phyloP scores from a whole-genome alignment of 2,888 invertebrate genomes.

The Oscheius sp. region DNA sequence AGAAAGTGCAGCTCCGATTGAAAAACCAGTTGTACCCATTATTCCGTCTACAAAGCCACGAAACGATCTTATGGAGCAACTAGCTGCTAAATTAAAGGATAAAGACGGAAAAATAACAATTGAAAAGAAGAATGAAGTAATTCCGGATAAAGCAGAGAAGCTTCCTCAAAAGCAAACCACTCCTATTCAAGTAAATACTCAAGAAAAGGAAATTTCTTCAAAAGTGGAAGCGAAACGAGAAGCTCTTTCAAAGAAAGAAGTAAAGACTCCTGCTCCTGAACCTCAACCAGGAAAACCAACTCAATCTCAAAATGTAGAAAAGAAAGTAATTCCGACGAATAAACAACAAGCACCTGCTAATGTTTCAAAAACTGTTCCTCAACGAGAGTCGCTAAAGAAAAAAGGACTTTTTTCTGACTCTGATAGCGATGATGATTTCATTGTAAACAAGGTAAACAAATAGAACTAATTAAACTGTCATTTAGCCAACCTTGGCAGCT shows the following conservation, averaged over 20 bases:
- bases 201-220: too few species aligned
- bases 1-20: not conserved
- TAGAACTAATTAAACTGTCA: too few species aligned
- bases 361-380: not conserved
- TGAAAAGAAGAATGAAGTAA: not conserved
- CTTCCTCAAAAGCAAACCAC: too few species aligned
- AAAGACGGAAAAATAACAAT: not conserved
- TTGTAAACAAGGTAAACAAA: not conserved
- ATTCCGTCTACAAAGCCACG: not conserved
- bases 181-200: too few species aligned
- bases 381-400: not conserved
- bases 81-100: slow-evolving; percentile 9
- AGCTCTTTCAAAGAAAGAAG: not conserved
- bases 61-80: slow-evolving; percentile 6
- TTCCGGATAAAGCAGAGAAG: too few species aligned
- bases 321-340: not conserved
- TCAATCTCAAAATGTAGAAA: not conserved
- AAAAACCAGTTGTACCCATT: not conserved
- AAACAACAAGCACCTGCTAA: not conserved
- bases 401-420: slow-evolving; percentile 14
- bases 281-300: not conserved
- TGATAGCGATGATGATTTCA: not conserved
- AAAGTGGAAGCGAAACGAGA: not conserved
- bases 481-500: not conserved
- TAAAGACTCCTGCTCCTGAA: not conserved